Evolutionary conservation across 2,888 invertebrate species (phyloP).

Genomic region (Hedya salicella): DNA sequence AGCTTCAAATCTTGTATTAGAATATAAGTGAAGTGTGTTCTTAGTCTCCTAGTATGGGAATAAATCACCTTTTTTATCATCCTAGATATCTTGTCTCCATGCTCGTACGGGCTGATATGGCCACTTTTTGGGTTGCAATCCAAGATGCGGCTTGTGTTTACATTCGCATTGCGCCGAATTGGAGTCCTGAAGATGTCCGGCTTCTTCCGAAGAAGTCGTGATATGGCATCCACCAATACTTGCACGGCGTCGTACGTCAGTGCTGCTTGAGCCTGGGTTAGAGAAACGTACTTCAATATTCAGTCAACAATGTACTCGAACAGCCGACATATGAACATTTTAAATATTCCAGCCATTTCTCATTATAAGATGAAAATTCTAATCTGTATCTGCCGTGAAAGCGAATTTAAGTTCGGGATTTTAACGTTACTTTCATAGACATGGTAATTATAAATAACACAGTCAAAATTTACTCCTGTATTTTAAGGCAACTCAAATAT

Average conservation of each 20-base stretch:
- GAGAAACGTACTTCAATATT: not conserved
- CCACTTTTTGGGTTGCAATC: conserved; percentile 92
- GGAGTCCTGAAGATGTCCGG: conserved; percentile 89
- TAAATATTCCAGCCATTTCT: too few species aligned
- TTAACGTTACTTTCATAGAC: too few species aligned
- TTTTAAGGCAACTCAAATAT: too few species aligned
- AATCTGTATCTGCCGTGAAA: too few species aligned
- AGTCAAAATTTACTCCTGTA: too few species aligned
- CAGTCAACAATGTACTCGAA: not conserved
- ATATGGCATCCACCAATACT: conserved; percentile 94
- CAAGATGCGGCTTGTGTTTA: conserved; percentile 87
- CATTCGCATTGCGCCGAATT: conserved; percentile 81
- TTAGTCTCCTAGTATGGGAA: too few species aligned
- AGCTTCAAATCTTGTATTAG: too few species aligned
- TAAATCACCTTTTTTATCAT: conserved; percentile 89
- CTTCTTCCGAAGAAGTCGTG: conserved; percentile 92
- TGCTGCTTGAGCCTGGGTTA: conserved; percentile 93
- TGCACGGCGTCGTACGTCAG: conserved; percentile 97
- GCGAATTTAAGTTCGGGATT: too few species aligned
- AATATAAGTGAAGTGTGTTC: too few species aligned
- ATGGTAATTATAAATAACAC: too few species aligned
- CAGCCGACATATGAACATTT: too few species aligned
- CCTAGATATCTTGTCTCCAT: conserved; percentile 94
- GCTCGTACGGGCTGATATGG: conserved; percentile 92
- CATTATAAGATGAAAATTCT: not conserved